These are phyloP conservation scores for Agapostemon virescens DNA, from an alignment of 2,888 invertebrate genomes.

Conservation along the genomic window DNA sequence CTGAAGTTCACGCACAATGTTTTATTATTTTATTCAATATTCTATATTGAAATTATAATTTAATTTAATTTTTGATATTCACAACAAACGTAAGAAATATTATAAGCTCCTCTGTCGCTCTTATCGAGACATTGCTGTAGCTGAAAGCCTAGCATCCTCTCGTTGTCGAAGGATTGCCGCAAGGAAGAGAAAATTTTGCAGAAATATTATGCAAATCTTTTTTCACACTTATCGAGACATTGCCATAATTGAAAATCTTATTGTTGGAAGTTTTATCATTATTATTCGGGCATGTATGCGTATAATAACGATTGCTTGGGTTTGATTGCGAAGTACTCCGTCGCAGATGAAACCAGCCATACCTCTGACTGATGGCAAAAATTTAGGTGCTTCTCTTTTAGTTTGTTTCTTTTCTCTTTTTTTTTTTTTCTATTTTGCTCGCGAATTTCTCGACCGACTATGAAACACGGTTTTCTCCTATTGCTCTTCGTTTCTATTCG, in stretches of 20 bases:
- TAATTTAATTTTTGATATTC: no score
- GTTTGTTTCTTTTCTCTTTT: constrained; percentile 11
- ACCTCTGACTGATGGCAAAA: constrained; percentile 24
- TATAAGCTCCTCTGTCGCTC: no score
- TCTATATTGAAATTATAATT: no score
- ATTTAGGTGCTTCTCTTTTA: constrained; percentile 41
- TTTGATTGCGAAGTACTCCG: constrained; percentile 12
- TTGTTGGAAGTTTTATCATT: background rate
- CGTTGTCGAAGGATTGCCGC: no score
- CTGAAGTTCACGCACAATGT: no score
- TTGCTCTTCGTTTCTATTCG: constrained; percentile 26
- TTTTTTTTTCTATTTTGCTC: background rate
- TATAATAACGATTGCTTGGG: constrained; percentile 36
- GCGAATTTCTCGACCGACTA: background rate
- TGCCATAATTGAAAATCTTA: background rate
- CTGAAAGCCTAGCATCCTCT: no score
- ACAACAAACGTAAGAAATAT: no score
- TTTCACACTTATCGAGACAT: background rate
- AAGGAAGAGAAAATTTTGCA: background rate
- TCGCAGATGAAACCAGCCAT: constrained; percentile 12
- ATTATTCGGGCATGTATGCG: background rate
- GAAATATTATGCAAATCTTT: background rate
- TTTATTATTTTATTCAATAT: no score
- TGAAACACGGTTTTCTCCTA: constrained; percentile 25
- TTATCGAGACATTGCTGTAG: no score